Evolutionary conservation across 2,113 vertebrate species (phyloP).

Genomic region (Pteruthius melanotis): DNA sequence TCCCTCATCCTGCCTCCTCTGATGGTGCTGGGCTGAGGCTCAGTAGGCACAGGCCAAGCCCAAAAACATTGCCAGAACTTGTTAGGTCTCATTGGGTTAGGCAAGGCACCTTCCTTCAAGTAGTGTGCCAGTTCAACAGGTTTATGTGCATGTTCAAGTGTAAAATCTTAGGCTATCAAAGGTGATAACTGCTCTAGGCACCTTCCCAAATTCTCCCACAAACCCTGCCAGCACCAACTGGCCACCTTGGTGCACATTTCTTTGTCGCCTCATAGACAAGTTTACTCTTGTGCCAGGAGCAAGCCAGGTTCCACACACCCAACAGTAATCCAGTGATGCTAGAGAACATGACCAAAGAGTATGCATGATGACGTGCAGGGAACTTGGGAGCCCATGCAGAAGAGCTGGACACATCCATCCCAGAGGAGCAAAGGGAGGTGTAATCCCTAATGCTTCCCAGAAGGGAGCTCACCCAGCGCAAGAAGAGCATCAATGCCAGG

Average conservation of each 20-base stretch:
- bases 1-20: neutral
- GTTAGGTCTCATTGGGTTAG: fast-evolving
- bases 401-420: neutral
- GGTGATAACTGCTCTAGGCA: neutral
- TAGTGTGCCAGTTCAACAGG: neutral
- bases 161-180: fast-evolving
- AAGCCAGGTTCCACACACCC: neutral
- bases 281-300: neutral
- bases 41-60: neutral
- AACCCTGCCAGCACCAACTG: fast-evolving
- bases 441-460: neutral
- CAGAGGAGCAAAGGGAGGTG: neutral
- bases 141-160: neutral
- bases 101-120: neutral
- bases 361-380: fast-evolving
- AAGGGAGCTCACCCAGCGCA: neutral
- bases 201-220: neutral
- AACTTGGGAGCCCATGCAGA: neutral
- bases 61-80: neutral
- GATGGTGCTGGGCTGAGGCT: neutral
- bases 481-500: neutral
- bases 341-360: neutral
- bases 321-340: fast-evolving
- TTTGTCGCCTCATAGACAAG: neutral
- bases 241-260: neutral